A percentile compares a stretch with the other conserved stretches of the same genome.
phyloP scores from a whole-genome alignment of 2,888 invertebrate species.

The Cryptophagus acutangulus region DNA sequence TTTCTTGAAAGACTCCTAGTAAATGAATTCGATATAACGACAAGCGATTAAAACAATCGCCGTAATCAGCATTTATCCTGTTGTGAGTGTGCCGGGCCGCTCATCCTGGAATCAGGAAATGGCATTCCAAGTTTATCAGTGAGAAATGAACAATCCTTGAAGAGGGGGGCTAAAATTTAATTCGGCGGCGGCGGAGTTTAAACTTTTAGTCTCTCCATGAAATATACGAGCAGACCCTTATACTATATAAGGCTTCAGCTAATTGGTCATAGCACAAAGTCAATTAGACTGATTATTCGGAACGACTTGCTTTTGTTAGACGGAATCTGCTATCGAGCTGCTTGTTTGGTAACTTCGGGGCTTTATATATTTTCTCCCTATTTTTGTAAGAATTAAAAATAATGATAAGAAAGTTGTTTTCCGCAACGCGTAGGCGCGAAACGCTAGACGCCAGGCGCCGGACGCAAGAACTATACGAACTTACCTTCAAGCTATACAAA shows the following conservation, averaged over 20 bases:
- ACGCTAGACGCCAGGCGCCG: no score
- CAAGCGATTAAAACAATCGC: slow-evolving; percentile 34
- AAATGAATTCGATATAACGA: slow-evolving; percentile 25
- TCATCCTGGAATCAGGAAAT: slow-evolving; percentile 9
- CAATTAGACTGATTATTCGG: slow-evolving; percentile 37
- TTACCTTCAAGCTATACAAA: no score
- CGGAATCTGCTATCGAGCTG: slow-evolving; percentile 8
- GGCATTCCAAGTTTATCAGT: slow-evolving; percentile 9
- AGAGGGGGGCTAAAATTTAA: slow-evolving; percentile 30
- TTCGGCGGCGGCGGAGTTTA: slow-evolving; percentile 34
- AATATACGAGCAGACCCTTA: slow-evolving; percentile 34
- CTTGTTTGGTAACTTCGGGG: no score
- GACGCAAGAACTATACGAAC: no score
- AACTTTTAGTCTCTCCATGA: slow-evolving; percentile 35
- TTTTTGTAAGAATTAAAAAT: no score
- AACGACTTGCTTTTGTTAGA: slow-evolving; percentile 19
- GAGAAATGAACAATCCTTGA: slow-evolving; percentile 9
- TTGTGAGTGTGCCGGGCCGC: slow-evolving; percentile 9
- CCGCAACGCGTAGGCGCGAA: no score
- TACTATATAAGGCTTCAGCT: slow-evolving; percentile 35
- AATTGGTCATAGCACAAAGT: slow-evolving; percentile 39
- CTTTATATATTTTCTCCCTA: no score
- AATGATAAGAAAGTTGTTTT: no score
- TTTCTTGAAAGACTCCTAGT: no score
- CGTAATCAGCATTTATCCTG: slow-evolving; percentile 28